These are phyloP conservation scores for Trichopoda pennipes DNA, from an alignment of 2,888 invertebrate genomes.

Conservation along the genomic window DNA sequence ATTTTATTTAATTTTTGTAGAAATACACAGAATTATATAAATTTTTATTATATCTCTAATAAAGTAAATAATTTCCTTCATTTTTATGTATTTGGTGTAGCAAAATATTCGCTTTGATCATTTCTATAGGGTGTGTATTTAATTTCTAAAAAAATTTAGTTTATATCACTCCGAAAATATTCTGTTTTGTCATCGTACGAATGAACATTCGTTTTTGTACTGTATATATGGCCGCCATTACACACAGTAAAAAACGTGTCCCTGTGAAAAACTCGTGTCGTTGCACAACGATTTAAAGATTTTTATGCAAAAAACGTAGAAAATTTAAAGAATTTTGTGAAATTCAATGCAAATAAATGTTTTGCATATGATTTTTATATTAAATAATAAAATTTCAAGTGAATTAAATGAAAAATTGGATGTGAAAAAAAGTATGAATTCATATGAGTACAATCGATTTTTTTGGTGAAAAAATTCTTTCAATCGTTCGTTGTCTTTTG, in stretches of 20 bases:
- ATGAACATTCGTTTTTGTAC: conserved; percentile 71
- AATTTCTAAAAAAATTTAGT: conserved; percentile 65
- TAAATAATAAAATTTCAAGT: conserved; percentile 70
- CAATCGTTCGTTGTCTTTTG: conserved; percentile 66
- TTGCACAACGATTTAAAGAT: conserved; percentile 77
- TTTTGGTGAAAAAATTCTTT: conserved; percentile 75
- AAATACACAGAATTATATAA: conserved; percentile 25
- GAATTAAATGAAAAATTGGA: conserved; percentile 76
- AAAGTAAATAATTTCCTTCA: conserved; percentile 55
- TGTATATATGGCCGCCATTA: conserved; percentile 77
- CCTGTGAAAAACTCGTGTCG: conserved; percentile 80
- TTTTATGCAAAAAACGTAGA: conserved; percentile 75
- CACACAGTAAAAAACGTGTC: conserved; percentile 81
- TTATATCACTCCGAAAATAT: conserved; percentile 74
- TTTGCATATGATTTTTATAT: conserved; percentile 72
- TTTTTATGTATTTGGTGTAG: conserved; percentile 54
- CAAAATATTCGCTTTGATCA: conserved; percentile 60
- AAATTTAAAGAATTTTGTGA: conserved; percentile 76
- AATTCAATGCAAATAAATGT: conserved; percentile 74
- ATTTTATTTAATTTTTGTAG: conserved; percentile 52
- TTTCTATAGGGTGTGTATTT: conserved; percentile 54
- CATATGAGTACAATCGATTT: conserved; percentile 70
- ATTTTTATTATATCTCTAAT: conserved; percentile 22
- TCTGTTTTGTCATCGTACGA: conserved; percentile 70
- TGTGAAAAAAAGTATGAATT: conserved; percentile 78